Percentiles rank a stretch among this genome's conserved stretches.
phyloP scores from a whole-genome alignment of 1,140 invertebrate species.

The Sitodiplosis mosellana region DNA sequence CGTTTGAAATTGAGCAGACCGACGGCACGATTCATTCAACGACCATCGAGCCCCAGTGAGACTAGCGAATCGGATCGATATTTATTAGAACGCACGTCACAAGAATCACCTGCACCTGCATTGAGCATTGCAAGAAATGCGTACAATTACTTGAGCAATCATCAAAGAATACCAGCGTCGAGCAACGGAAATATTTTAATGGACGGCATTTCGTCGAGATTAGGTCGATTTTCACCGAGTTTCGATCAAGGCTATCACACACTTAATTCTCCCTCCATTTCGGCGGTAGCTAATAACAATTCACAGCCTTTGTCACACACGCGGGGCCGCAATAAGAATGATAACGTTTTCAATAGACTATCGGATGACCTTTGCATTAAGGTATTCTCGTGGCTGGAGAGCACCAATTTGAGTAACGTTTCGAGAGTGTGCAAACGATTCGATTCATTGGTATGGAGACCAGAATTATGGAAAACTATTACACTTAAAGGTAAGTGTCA shows the following conservation, averaged over 20 bases:
- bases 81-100: slow-evolving; percentile 16
- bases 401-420: slow-evolving; percentile 56
- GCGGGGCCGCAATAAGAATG: slow-evolving; percentile 18
- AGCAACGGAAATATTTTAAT: slow-evolving; percentile 21
- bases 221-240: slow-evolving; percentile 32
- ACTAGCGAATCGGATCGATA: slow-evolving; percentile 24
- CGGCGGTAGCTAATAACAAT: slow-evolving; percentile 3
- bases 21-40: slow-evolving; percentile 10
- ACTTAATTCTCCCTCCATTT: slow-evolving; percentile 36
- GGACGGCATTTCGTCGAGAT: slow-evolving; percentile 19
- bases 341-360: slow-evolving; percentile 28
- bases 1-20: background rate
- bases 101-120: slow-evolving; percentile 12
- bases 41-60: slow-evolving; percentile 22
- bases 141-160: too few species aligned
- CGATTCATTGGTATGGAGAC: slow-evolving; percentile 66
- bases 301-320: slow-evolving; percentile 15
- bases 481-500: slow-evolving; percentile 30
- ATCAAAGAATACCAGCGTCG: slow-evolving; percentile 5
- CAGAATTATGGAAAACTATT: slow-evolving; percentile 53
- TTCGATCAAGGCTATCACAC: slow-evolving; percentile 61
- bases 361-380: slow-evolving; percentile 34
- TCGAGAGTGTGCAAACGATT: slow-evolving; percentile 66
- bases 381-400: slow-evolving; percentile 57
- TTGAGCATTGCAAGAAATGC: too few species aligned